Percentiles rank a stretch among this genome's conserved stretches.
Conservation (phyloP, 2,888 invertebrate species). For the Scaptomyza caliginosa region DNA sequence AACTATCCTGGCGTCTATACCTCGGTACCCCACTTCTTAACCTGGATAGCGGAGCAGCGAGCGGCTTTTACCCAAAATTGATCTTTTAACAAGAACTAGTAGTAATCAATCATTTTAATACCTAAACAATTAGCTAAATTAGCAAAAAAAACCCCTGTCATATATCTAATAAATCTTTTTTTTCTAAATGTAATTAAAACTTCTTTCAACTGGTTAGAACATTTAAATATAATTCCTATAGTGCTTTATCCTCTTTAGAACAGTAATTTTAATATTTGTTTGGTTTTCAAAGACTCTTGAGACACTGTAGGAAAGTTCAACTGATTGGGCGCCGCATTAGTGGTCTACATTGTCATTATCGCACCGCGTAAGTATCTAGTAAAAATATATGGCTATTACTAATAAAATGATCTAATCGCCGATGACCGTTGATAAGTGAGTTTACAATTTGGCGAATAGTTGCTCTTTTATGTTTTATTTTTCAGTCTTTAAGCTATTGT, state of each 20-base stretch:
- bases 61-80: background rate
- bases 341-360: slow-evolving; percentile 18
- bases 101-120: too few relatives aligned
- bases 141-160: too few relatives aligned
- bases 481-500: slow-evolving; percentile 32
- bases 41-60: slow-evolving; percentile 58
- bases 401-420: slow-evolving; percentile 28
- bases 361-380: slow-evolving; percentile 4
- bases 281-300: background rate
- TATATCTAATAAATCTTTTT: too few relatives aligned
- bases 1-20: slow-evolving; percentile 72
- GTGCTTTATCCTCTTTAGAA: too few relatives aligned
- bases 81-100: too few relatives aligned
- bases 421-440: slow-evolving; percentile 37
- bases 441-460: slow-evolving; percentile 22
- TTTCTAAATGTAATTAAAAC: too few relatives aligned
- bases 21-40: slow-evolving; percentile 44
- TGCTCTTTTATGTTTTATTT: background rate
- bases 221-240: too few relatives aligned
- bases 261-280: too few relatives aligned
- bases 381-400: slow-evolving; percentile 1
- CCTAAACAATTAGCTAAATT: too few relatives aligned
- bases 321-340: slow-evolving; percentile 15
- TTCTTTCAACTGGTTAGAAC: too few relatives aligned
- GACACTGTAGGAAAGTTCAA: background rate